phyloP scores from a whole-genome alignment of 2,113 vertebrate species.

The Pontoporia blainvillei region DNA sequence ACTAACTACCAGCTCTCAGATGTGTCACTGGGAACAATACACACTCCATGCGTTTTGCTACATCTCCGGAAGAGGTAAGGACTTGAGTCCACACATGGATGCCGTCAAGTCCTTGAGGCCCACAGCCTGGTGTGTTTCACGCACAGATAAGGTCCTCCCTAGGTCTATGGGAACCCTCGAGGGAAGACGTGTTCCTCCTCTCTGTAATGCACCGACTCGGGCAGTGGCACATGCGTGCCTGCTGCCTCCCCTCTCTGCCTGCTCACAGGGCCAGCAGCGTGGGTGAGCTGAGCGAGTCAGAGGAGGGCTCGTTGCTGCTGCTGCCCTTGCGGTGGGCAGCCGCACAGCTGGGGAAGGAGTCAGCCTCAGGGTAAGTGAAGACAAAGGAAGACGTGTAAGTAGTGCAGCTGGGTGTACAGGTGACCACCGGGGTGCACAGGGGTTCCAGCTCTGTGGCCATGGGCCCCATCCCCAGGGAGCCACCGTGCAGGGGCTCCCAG shows the following conservation, averaged over 20 bases:
- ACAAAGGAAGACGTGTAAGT: constrained; percentile 94
- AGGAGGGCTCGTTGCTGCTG: constrained; percentile 95
- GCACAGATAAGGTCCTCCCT: constrained; percentile 73
- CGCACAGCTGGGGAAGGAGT: constrained; percentile 89
- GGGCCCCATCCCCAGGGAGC: constrained; percentile 77
- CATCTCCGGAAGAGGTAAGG: constrained; percentile 91
- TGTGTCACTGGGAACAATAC: constrained; percentile 86
- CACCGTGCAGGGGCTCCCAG: constrained; percentile 92
- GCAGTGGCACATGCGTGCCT: constrained; percentile 40
- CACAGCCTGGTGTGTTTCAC: constrained; percentile 72
- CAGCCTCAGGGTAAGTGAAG: constrained; percentile 94
- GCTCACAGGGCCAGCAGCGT: constrained; percentile 95
- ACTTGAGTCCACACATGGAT: constrained; percentile 72
- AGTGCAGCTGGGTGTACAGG: constrained; percentile 92
- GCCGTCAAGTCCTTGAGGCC: constrained; percentile 72
- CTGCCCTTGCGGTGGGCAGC: constrained; percentile 90
- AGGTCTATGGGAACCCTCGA: constrained; percentile 65
- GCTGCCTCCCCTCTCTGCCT: constrained; percentile 51
- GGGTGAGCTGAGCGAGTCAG: constrained; percentile 95
- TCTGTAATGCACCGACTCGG: constrained; percentile 65
- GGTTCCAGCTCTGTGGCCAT: constrained; percentile 89
- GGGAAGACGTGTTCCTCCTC: constrained; percentile 68
- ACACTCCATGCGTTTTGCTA: constrained; percentile 97
- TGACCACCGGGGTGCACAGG: constrained; percentile 95
- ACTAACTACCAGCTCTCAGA: constrained; percentile 89